phyloP scores from a whole-genome alignment of 2,797 vertebrate species.

The Enteromius radiatus region DNA sequence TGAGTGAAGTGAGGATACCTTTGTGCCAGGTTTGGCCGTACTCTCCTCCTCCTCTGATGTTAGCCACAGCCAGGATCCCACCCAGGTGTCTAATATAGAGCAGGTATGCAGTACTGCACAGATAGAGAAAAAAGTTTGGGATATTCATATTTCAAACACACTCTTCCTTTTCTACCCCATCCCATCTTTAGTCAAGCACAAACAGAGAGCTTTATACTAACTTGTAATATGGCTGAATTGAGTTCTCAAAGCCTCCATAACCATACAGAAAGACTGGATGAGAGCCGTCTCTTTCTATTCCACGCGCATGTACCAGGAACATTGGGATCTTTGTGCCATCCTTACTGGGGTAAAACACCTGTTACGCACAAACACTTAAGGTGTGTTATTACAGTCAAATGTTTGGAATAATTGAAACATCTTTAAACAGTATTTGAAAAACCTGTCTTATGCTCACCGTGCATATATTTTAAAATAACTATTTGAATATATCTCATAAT shows the following conservation, averaged over 20 bases:
- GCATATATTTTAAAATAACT: not conserved
- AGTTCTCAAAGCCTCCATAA: slow-evolving; percentile 79
- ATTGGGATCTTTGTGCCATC: slow-evolving; percentile 81
- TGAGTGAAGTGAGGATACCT: slow-evolving; percentile 65
- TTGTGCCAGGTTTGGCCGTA: slow-evolving; percentile 82
- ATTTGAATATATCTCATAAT: not conserved
- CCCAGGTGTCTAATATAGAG: slow-evolving; percentile 79
- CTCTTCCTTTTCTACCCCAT: not conserved
- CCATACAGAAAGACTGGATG: slow-evolving; percentile 79
- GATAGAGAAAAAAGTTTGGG: not conserved
- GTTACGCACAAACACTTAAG: slow-evolving; percentile 24
- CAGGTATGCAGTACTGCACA: slow-evolving; percentile 74
- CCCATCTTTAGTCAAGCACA: not conserved
- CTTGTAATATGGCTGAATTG: slow-evolving; percentile 79
- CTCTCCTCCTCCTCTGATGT: slow-evolving; percentile 81
- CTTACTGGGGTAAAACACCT: slow-evolving; percentile 81
- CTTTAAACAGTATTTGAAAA: not conserved
- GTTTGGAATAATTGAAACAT: not conserved
- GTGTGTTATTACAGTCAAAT: not conserved
- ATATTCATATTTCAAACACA: not conserved
- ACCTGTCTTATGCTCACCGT: not conserved
- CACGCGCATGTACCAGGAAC: slow-evolving; percentile 77
- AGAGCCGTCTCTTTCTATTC: slow-evolving; percentile 70
- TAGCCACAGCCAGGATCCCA: slow-evolving; percentile 79
- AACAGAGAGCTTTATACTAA: slow-evolving; percentile 57